These are phyloP conservation scores for Harlomillsia oculata DNA, from an alignment of 1,140 invertebrate species.

Conservation along the genomic window DNA sequence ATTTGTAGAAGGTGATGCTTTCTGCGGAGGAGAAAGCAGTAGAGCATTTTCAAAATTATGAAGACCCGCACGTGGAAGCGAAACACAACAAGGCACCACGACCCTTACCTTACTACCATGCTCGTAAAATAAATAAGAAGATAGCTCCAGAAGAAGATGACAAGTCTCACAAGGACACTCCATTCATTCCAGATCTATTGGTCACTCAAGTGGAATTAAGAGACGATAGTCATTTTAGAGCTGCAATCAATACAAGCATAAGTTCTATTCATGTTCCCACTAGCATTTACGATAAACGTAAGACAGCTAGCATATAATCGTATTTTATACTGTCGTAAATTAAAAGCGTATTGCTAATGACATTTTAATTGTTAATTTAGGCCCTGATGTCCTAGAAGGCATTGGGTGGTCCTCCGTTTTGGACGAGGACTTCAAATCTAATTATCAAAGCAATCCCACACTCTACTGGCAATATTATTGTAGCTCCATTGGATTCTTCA, in stretches of 20 bases:
- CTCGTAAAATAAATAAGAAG: neutral
- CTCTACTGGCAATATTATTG: slow-evolving; percentile 95
- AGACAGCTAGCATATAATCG: slow-evolving; percentile 39
- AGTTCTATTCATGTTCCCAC: slow-evolving; percentile 90
- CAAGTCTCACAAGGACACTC: neutral
- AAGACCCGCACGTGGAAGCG: slow-evolving; percentile 38
- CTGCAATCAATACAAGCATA: slow-evolving; percentile 66
- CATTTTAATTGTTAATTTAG: slow-evolving; percentile 40
- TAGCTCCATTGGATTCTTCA: slow-evolving; percentile 75
- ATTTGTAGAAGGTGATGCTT: slow-evolving; percentile 7
- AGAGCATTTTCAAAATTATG: slow-evolving; percentile 15
- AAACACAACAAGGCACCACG: neutral
- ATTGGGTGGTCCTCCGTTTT: slow-evolving; percentile 78
- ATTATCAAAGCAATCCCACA: slow-evolving; percentile 74
- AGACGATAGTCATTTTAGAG: slow-evolving; percentile 67
- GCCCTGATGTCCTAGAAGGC: slow-evolving; percentile 54
- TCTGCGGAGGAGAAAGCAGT: neutral
- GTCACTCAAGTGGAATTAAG: slow-evolving; percentile 48
- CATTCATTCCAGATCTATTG: slow-evolving; percentile 16
- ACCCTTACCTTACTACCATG: neutral
- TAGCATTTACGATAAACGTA: slow-evolving; percentile 83
- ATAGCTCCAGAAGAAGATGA: neutral
- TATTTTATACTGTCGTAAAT: neutral
- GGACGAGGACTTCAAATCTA: slow-evolving; percentile 72
- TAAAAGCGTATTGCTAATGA: neutral